Evolutionary conservation across 1,140 invertebrate species (phyloP), one percentile per base, ranked within the genome.

Genomic region (Eurosta solidaginis): DNA sequence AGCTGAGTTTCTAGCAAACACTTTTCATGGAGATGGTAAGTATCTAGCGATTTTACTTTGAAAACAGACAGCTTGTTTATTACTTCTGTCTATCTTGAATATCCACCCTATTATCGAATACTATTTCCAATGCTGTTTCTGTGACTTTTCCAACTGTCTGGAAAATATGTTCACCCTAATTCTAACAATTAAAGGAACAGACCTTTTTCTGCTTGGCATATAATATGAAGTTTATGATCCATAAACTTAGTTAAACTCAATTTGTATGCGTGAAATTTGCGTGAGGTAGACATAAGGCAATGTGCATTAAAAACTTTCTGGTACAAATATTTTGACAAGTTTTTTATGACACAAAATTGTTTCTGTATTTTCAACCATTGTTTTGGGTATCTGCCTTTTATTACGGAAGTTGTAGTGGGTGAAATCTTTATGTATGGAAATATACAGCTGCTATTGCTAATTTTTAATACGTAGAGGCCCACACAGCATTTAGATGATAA

Each of bases 181-280:
- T n/a, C n/a, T n/a, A n/a, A 0, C 1, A 17, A 7, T 40, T 40
- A 17, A 59, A 33, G 68, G 0, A 20, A 14, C 42, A 74, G 73
- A 22, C 10, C 40, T 22, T 47, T 47, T 74, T 1, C 44, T 47
- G 4, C 27, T 25, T 47, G 7, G 3, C 17, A 17, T 74, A 45
- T 33, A 45, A 12, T 74, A 22, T 47, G 4, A 74, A 74, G 22
- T 74, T 74, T 45, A 74, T 74, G 73, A 74, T 47, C 44, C 73
- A 29, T 45, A 74, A 74, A 44, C 40, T 45, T 42, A 45, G 45
- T 74, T 33, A 74, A 74, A 74, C 40, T 25, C 27, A 45, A 27
- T 74, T n/a, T 74, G 12, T 47, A 74, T 47, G 73, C 73, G 73
- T 74, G 73, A 74, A 74, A 74, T 74, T 74, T 47, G 40, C 44